phyloP scores from a whole-genome alignment of 2,113 vertebrate genomes.

The Nothoprocta perdicaria region DNA sequence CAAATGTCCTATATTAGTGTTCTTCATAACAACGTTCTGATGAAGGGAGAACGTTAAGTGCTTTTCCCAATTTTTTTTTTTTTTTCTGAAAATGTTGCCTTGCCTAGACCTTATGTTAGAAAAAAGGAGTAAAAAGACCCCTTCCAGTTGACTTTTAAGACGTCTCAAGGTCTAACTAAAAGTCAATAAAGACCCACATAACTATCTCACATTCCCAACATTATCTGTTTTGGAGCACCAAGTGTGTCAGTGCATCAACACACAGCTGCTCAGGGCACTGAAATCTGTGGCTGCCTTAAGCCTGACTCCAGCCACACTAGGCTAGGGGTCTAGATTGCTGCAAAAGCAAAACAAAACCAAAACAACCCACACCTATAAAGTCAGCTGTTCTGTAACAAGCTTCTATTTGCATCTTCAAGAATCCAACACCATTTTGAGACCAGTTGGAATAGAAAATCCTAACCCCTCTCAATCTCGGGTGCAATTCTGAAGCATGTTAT shows the following conservation, averaged over 20 bases:
- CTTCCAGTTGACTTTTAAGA: background rate
- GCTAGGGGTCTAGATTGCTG: background rate
- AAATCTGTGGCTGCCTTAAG: background rate
- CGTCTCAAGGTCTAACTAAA: background rate
- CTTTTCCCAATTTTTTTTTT: background rate
- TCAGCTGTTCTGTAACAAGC: background rate
- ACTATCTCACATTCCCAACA: background rate
- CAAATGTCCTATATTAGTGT: background rate
- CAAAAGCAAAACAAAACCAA: background rate
- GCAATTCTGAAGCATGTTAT: background rate
- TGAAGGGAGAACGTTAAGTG: background rate
- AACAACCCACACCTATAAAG: background rate
- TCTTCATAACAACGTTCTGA: background rate
- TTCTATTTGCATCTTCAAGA: background rate
- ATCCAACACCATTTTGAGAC: background rate
- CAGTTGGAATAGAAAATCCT: background rate
- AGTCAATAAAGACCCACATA: background rate
- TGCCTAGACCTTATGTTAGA: background rate
- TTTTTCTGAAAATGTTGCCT: background rate
- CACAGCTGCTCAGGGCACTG: background rate
- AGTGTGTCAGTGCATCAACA: background rate
- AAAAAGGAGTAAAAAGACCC: background rate
- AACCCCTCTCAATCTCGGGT: background rate
- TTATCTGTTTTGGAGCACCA: background rate
- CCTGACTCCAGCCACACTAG: accelerated